phyloP scores from a whole-genome alignment of 1,140 invertebrate genomes.

The Lordiphosa collinella region DNA sequence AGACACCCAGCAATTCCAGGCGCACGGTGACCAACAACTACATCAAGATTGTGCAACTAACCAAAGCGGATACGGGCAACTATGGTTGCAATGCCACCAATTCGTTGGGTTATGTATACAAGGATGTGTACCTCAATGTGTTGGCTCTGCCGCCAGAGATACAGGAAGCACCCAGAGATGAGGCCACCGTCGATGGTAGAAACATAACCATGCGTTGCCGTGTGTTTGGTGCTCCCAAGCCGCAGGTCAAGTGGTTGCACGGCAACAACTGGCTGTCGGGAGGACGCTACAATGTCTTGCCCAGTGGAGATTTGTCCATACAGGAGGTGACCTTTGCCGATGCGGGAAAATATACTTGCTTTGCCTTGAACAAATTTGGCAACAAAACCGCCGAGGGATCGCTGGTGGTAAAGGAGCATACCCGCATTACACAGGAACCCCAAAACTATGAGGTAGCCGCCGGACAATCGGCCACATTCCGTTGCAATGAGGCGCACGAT shows the following conservation, averaged over 20 bases:
- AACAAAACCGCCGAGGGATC: conserved; percentile 87
- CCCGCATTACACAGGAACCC: conserved; percentile 91
- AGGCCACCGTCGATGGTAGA: conserved; percentile 91
- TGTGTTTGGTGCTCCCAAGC: conserved; percentile 97
- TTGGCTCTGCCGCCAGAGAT: conserved; percentile 95
- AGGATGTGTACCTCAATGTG: conserved; percentile 98
- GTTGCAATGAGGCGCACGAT: conserved; percentile 95
- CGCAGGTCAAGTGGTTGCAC: conserved; percentile 95
- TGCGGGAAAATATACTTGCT: conserved; percentile 93
- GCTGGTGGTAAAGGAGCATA: conserved; percentile 91
- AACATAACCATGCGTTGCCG: conserved; percentile 92
- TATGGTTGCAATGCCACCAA: conserved; percentile 99
- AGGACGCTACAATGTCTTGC: conserved; percentile 86
- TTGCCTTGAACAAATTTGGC: conserved; percentile 96
- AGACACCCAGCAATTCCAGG: conserved; percentile 87
- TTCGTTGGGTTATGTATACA: conserved; percentile 98
- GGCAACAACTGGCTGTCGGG: conserved; percentile 87
- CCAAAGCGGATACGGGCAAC: conserved; percentile 96
- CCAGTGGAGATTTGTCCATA: conserved; percentile 92
- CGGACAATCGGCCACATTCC: conserved; percentile 93
- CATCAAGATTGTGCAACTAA: conserved; percentile 90
- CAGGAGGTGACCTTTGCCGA: conserved; percentile 90
- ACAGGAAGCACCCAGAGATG: conserved; percentile 87
- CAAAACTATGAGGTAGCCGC: conserved; percentile 95
- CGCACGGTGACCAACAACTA: conserved; percentile 85